Percentiles rank a stretch among this genome's conserved stretches.
These are phyloP conservation scores for Lindbergichthys nudifrons DNA, from an alignment of 2,797 vertebrate species.

Conservation along the genomic window DNA sequence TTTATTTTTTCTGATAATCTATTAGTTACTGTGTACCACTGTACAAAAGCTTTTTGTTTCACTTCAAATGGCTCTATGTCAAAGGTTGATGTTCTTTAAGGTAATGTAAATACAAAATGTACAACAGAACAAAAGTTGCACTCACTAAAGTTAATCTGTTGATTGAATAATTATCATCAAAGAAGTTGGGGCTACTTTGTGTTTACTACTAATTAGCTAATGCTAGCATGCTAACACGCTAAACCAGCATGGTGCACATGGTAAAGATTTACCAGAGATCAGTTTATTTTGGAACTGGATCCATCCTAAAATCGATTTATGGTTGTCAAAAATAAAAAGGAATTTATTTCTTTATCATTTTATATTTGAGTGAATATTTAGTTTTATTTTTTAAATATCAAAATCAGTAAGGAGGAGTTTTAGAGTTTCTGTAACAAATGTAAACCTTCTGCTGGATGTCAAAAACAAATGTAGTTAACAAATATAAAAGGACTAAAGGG, in stretches of 20 bases:
- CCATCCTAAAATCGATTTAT: neutral
- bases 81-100: conserved; percentile 6
- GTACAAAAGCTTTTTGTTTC: conserved; percentile 6
- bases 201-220: neutral
- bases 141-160: neutral
- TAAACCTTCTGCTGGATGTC: neutral
- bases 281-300: neutral
- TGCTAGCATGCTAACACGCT: neutral
- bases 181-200: neutral
- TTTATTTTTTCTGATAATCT: conserved; percentile 49
- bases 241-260: neutral
- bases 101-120: conserved; percentile 3
- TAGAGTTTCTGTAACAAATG: neutral
- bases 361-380: neutral
- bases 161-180: conserved; percentile 6
- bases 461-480: neutral
- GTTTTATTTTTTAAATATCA: neutral
- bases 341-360: neutral
- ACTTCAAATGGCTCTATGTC: neutral
- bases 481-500: neutral
- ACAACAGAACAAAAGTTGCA: neutral
- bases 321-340: neutral
- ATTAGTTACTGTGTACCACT: neutral
- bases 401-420: neutral
- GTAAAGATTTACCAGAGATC: neutral